Percentiles rank a stretch among this genome's conserved stretches.
These are phyloP conservation scores for Latrodectus geometricus DNA, from an alignment of 1,140 invertebrate species.

Conservation along the genomic window DNA sequence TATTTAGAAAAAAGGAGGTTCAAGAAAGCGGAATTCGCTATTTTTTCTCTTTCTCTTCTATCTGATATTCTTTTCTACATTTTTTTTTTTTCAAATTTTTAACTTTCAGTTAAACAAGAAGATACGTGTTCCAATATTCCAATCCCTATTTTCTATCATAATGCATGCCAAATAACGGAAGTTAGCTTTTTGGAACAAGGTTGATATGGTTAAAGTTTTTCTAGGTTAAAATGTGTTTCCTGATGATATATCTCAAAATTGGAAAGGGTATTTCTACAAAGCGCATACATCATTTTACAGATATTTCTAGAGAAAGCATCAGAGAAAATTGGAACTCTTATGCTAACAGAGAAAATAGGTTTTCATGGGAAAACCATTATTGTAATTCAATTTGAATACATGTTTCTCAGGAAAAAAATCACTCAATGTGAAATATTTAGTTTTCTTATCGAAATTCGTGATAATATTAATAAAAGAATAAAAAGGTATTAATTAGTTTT, in stretches of 20 bases:
- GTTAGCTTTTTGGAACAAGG: conserved; percentile 14
- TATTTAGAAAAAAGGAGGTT: conserved; percentile 16
- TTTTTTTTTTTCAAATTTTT: background rate
- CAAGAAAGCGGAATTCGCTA: too few relatives aligned
- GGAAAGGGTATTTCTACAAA: background rate
- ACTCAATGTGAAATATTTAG: too few relatives aligned
- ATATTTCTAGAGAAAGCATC: background rate
- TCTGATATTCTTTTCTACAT: background rate
- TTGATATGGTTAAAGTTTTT: conserved; percentile 28
- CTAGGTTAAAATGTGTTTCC: conserved; percentile 1
- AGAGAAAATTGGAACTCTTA: background rate
- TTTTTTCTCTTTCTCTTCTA: too few relatives aligned
- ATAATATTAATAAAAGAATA: too few relatives aligned
- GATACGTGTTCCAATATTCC: conserved; percentile 42
- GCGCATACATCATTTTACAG: background rate
- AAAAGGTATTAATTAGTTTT: too few relatives aligned
- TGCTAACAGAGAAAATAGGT: background rate
- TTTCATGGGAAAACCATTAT: background rate
- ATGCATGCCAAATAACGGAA: conserved; percentile 6
- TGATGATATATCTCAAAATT: background rate
- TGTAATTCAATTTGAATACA: background rate
- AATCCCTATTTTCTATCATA: conserved; percentile 41
- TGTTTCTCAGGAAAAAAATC: background rate
- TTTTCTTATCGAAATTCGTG: too few relatives aligned
- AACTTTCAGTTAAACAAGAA: background rate